Percentiles rank a stretch among this genome's conserved stretches.
phyloP scores from a whole-genome alignment of 2,113 vertebrate species.

The Peromyscus californicus region DNA sequence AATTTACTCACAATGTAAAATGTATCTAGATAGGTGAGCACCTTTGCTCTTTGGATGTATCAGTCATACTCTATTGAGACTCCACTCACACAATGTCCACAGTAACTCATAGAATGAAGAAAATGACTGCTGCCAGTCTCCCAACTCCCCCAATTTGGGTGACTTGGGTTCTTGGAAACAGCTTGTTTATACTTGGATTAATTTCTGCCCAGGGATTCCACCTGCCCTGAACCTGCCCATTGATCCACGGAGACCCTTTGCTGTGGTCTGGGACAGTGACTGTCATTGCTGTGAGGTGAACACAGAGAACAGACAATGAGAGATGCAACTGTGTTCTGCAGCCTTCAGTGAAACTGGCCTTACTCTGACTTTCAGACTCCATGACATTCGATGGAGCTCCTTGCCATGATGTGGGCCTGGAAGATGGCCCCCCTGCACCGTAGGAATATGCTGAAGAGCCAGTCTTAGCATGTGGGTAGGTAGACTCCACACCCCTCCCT shows the following conservation, averaged over 20 bases:
- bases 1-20: slow-evolving; percentile 29
- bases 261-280: neutral
- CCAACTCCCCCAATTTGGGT: neutral
- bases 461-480: rapidly evolving
- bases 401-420: rapidly evolving
- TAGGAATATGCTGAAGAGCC: neutral
- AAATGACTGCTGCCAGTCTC: neutral
- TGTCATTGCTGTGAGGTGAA: neutral
- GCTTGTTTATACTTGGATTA: neutral
- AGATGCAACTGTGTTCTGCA: slow-evolving; percentile 70
- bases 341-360: slow-evolving; percentile 80
- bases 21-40: slow-evolving; percentile 26
- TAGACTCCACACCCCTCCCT: neutral
- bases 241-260: neutral
- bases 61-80: neutral
- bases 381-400: slow-evolving; percentile 79
- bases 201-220: neutral
- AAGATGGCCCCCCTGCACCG: slow-evolving; percentile 44
- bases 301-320: rapidly evolving
- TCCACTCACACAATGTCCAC: neutral
- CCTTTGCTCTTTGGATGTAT: slow-evolving; percentile 23
- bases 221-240: neutral
- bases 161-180: slow-evolving; percentile 2
- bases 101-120: neutral
- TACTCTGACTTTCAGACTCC: slow-evolving; percentile 71